These are phyloP conservation scores for Isaurus tuberculatus DNA, from an alignment of 92 coral and sea anemone genomes.

Conservation along the genomic window DNA sequence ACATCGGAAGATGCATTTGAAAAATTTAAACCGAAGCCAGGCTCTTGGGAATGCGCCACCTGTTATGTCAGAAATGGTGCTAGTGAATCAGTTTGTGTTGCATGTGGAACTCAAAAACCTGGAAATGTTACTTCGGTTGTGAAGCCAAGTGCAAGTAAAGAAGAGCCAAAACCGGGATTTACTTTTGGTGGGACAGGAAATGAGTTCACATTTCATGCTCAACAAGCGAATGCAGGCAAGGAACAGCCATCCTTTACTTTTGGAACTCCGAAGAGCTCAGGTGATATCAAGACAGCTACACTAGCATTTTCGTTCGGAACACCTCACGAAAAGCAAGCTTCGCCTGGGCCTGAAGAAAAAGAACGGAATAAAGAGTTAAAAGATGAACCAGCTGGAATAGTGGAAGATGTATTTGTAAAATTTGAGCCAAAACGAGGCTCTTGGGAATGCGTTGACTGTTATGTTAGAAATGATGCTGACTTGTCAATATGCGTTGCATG, in stretches of 20 bases:
- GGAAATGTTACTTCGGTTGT: slow-evolving; percentile 32
- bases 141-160: slow-evolving; percentile 9
- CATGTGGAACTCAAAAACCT: slow-evolving; percentile 67
- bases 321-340: background rate
- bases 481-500: slow-evolving; percentile 62
- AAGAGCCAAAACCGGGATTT: background rate
- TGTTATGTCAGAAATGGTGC: slow-evolving; percentile 54
- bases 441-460: background rate
- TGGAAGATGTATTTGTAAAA: too few species aligned
- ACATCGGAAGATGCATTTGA: slow-evolving; percentile 23
- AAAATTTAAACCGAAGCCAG: slow-evolving; percentile 31
- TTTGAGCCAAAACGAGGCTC: too few species aligned
- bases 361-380: too few species aligned
- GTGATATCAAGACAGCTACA: background rate
- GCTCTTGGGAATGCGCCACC: slow-evolving; percentile 70
- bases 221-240: background rate
- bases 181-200: background rate
- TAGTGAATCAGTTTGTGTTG: slow-evolving; percentile 51
- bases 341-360: too few species aligned
- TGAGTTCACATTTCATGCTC: background rate
- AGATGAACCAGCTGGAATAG: too few species aligned
- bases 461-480: slow-evolving; percentile 43
- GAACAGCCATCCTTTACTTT: background rate
- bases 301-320: slow-evolving; percentile 31
- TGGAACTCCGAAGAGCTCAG: background rate